Evolutionary conservation across 2,113 vertebrate species (phyloP).

Genomic region (Dasyornis broadbenti): DNA sequence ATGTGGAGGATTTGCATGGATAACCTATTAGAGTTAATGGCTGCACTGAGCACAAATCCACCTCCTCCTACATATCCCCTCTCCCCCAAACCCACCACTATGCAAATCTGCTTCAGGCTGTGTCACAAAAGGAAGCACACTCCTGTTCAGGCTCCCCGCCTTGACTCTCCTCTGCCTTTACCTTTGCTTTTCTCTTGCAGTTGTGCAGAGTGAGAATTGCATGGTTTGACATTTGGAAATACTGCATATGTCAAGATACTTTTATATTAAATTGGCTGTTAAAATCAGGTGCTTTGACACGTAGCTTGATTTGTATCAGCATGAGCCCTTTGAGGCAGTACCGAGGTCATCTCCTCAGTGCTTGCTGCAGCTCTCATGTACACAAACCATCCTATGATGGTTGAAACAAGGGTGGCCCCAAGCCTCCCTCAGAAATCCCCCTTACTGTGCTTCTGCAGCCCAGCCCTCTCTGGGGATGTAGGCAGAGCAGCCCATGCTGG

Average conservation of each 20-base stretch:
- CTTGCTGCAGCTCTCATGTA: neutral
- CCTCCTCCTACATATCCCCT: neutral
- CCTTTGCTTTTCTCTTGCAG: neutral
- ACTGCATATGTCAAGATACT: neutral
- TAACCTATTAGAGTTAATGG: slow-evolving; percentile 6
- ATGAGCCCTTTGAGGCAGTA: neutral
- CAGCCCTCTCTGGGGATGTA: neutral
- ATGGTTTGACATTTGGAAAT: neutral
- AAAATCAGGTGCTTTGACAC: neutral
- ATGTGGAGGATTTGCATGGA: slow-evolving; percentile 15
- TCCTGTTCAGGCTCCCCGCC: neutral
- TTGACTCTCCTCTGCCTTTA: neutral
- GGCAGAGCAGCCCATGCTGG: neutral
- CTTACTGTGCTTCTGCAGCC: neutral
- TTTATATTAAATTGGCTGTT: neutral
- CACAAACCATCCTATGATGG: neutral
- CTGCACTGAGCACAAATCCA: neutral
- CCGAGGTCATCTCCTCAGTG: neutral
- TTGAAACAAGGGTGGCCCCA: neutral
- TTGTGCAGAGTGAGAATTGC: neutral
- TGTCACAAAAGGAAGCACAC: neutral
- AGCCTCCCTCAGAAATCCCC: neutral
- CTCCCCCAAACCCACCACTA: neutral
- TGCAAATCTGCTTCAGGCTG: neutral
- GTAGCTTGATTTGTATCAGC: neutral